phyloP scores from a whole-genome alignment of 2,113 vertebrate genomes.

The Myotis brandtii region DNA sequence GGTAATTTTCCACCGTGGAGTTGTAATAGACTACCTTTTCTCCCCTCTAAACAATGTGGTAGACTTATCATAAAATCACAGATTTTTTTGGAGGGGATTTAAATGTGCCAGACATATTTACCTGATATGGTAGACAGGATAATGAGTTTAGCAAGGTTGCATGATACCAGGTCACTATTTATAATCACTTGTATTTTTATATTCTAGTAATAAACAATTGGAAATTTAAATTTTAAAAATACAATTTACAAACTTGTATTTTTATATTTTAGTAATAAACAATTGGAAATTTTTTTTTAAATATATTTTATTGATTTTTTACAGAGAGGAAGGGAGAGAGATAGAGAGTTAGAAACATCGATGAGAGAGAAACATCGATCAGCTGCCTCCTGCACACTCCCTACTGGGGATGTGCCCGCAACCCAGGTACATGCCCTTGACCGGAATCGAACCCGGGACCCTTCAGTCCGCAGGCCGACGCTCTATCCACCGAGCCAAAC shows the following conservation, averaged over 20 bases:
- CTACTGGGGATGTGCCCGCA: no score
- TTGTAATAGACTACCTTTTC: neutral
- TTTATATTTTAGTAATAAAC: no score
- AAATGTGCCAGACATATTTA: conserved; percentile 27
- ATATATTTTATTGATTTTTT: no score
- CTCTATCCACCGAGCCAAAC: no score
- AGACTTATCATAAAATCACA: neutral
- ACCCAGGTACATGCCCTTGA: no score
- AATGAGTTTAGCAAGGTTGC: neutral
- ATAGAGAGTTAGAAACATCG: no score
- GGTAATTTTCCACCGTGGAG: neutral
- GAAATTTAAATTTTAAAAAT: neutral
- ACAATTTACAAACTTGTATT: neutral
- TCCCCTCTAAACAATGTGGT: neutral
- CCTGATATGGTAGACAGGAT: neutral
- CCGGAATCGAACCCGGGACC: no score
- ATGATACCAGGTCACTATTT: neutral
- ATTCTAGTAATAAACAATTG: neutral
- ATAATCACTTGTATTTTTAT: neutral
- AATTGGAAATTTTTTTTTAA: no score
- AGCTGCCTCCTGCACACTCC: no score
- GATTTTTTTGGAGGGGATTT: neutral
- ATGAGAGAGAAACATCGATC: no score
- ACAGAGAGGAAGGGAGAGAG: no score
- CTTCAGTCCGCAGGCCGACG: no score